Percentiles rank a stretch among this genome's conserved stretches.
Conservation (phyloP, 2,113 vertebrate species). For the Donacobius atricapilla region DNA sequence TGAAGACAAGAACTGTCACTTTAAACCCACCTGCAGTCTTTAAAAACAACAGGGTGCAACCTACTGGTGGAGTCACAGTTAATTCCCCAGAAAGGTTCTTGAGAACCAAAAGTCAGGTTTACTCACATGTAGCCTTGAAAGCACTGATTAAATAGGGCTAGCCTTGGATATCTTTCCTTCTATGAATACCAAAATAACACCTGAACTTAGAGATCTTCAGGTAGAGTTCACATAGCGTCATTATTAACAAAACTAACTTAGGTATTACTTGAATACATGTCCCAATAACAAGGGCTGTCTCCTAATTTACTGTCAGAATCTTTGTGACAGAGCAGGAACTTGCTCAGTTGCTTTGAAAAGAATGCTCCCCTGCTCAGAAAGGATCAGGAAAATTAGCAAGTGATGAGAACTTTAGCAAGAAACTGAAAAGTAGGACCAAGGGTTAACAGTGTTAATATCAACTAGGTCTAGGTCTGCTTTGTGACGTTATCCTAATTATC, state of each 20-base stretch:
- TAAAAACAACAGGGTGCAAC: background rate
- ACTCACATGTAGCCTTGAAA: background rate
- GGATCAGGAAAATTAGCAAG: fast-evolving
- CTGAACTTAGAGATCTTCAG: background rate
- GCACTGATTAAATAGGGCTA: background rate
- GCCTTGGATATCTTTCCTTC: background rate
- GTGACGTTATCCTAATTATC: background rate
- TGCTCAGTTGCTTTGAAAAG: background rate
- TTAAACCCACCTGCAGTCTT: background rate
- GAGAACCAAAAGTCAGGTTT: background rate
- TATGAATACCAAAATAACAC: background rate
- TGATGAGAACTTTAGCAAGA: background rate
- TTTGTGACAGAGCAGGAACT: background rate
- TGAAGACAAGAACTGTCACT: background rate
- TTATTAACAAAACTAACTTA: background rate
- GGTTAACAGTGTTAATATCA: background rate
- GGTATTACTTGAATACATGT: background rate
- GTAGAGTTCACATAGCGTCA: background rate
- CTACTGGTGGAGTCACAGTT: background rate
- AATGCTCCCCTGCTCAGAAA: background rate
- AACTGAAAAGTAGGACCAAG: background rate
- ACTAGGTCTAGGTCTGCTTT: background rate
- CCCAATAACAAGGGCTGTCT: background rate
- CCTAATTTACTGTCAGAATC: background rate
- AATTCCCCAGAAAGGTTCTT: background rate